Percentiles rank a stretch among this genome's conserved stretches.
These are phyloP conservation scores for Rhabditoides inermis DNA, from an alignment of 2,888 invertebrate genomes.

Conservation along the genomic window DNA sequence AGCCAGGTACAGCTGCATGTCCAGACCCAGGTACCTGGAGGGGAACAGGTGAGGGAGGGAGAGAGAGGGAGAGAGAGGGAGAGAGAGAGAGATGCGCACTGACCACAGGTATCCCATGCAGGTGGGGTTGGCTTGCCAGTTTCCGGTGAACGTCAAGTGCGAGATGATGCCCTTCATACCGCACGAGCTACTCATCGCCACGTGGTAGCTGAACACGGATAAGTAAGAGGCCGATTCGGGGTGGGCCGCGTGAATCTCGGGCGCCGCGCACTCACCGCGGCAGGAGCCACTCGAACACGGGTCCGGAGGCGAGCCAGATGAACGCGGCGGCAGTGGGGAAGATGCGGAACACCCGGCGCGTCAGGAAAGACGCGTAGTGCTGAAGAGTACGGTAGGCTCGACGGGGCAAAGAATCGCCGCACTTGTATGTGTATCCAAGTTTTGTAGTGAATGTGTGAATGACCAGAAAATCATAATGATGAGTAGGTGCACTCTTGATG, in stretches of 20 bases:
- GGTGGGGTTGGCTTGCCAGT: conserved; percentile 45
- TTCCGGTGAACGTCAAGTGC: conserved; percentile 41
- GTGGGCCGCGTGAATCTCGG: conserved; percentile 28
- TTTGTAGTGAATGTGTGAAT: neutral
- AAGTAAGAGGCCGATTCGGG: conserved; percentile 17
- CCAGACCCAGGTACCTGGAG: conserved; percentile 43
- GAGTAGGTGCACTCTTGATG: neutral
- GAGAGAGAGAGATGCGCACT: neutral
- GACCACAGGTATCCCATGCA: conserved; percentile 49
- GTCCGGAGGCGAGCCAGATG: conserved; percentile 40
- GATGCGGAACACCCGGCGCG: conserved; percentile 35
- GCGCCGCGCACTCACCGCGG: conserved; percentile 34
- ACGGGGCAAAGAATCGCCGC: no score
- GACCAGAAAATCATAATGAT: neutral
- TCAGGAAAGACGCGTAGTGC: conserved; percentile 36
- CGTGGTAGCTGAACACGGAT: conserved; percentile 24
- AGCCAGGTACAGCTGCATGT: conserved; percentile 45
- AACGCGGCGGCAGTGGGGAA: conserved; percentile 43
- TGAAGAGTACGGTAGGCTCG: no score
- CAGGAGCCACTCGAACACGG: conserved; percentile 27
- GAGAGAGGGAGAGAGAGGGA: no score
- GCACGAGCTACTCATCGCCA: conserved; percentile 44
- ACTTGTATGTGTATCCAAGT: no score
- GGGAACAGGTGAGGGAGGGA: no score
- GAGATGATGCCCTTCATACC: conserved; percentile 30